Evolutionary conservation across 1,140 invertebrate genomes (phyloP).

Genomic region (Drosophila guanche): DNA sequence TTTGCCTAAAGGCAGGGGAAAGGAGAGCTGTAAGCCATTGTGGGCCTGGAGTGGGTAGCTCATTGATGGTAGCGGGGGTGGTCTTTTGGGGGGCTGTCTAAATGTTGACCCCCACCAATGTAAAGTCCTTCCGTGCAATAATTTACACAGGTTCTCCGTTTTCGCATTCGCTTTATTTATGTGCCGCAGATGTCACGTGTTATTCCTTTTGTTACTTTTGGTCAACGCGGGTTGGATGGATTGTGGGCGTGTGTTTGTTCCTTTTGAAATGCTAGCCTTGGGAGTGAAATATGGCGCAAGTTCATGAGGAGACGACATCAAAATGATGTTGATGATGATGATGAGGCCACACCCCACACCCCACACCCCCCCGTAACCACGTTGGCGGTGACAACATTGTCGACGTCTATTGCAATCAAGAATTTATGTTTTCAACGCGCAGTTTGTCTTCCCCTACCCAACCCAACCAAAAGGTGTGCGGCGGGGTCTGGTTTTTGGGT

Average conservation of each 20-base stretch:
- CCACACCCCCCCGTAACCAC: too few species aligned
- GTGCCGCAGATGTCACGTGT: constrained; percentile 75
- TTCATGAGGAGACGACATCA: constrained; percentile 74
- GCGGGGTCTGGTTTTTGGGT: background rate
- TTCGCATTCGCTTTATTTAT: constrained; percentile 60
- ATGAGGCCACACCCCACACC: too few species aligned
- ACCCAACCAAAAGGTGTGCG: constrained; percentile 8
- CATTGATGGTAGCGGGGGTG: constrained; percentile 42
- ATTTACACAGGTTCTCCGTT: constrained; percentile 56
- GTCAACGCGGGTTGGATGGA: constrained; percentile 32
- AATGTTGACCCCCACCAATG: constrained; percentile 27
- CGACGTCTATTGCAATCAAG: constrained; percentile 76
- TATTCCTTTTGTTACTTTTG: constrained; percentile 63
- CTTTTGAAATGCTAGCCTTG: constrained; percentile 62
- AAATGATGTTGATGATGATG: constrained; percentile 63
- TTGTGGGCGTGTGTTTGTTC: constrained; percentile 29
- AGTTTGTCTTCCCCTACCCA: constrained; percentile 51
- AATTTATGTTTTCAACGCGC: constrained; percentile 73
- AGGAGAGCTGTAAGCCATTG: constrained; percentile 5
- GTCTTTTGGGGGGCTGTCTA: constrained; percentile 18
- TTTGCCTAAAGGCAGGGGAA: constrained; percentile 37
- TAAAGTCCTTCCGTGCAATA: constrained; percentile 36
- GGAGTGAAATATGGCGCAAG: constrained; percentile 74
- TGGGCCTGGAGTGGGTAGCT: background rate
- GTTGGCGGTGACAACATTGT: constrained; percentile 37